Conservation (phyloP, 2,113 vertebrate species). For the Haemorhous mexicanus region DNA sequence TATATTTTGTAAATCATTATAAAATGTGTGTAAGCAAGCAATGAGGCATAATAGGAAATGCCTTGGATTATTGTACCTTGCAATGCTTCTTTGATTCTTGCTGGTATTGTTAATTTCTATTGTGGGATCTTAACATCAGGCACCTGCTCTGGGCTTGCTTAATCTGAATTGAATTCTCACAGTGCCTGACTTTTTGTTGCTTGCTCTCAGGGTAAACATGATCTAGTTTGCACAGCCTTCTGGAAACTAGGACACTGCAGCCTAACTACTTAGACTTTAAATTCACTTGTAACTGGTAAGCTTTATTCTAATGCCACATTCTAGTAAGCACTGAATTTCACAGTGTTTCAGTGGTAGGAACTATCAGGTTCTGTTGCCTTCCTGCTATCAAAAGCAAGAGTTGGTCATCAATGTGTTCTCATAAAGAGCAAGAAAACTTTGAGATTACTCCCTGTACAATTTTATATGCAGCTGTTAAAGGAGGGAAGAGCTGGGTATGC, state of each 20-base stretch:
- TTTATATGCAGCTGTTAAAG: background rate
- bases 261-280: background rate
- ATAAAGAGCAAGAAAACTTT: background rate
- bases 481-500: background rate
- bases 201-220: background rate
- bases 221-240: background rate
- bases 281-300: background rate
- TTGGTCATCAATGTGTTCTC: background rate
- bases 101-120: background rate
- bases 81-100: background rate
- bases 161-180: background rate
- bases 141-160: background rate
- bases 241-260: background rate
- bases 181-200: background rate
- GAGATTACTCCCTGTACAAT: background rate
- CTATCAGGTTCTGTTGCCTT: background rate
- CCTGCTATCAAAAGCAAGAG: background rate
- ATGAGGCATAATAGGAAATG: background rate
- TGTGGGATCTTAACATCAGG: background rate
- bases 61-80: background rate
- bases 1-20: background rate
- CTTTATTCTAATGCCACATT: background rate
- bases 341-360: rapidly evolving
- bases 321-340: background rate
- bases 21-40: background rate